Evolutionary conservation across 2,797 vertebrate genomes (phyloP), one percentile per base, ranked within the genome.

Genomic region (Yasuhikotakia modesta): DNA sequence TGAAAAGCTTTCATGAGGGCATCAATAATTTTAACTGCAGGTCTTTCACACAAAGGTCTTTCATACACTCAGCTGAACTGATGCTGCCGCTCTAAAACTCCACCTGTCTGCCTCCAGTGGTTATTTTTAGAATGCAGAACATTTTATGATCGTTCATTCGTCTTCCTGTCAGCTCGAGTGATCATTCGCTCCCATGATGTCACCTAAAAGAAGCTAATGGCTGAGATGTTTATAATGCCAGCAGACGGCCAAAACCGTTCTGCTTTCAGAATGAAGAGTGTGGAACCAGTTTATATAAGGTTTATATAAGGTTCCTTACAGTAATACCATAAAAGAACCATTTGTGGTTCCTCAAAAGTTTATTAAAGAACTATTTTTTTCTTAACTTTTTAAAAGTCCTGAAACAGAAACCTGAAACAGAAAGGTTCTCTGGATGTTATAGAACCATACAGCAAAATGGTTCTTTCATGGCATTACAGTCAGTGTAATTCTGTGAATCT

Each of bases 121-220:
- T 24, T 84, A 82, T 84, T 80, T 73, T 77, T 80, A 81, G 79
- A 19, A 14, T 30, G 55, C 61, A 68, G 81, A 73, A 74, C 58
- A 48, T 65, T 22, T 70, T 46, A 22, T 16, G 50, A 50, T 64
- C 64, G 61, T 73, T 77, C 45, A 75, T 67, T 52, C 50, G 27
- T 48, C 52, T 53, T 19, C 67, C 32, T 60, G 50, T 78, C 73
- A 71, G 32, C 57, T 50, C 22, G 70, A 57, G 50, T 75, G 67
- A 66, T 57, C 76, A 66, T 32, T 2, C 0, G 27, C 64, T 72
- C 79, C 77, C 78, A 78, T 78, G 63, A 83, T 60, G 65, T 83
- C 82, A 83, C 63, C 73, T 61, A 32, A 30, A 16, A 35, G 22
- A 65, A 58, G 67, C 27, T 16, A 46, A 16, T 30, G 73, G 32